Percentiles rank a stretch among this genome's conserved stretches.
Conservation (phyloP, 2,888 invertebrate species). For the Oligia strigilis region DNA sequence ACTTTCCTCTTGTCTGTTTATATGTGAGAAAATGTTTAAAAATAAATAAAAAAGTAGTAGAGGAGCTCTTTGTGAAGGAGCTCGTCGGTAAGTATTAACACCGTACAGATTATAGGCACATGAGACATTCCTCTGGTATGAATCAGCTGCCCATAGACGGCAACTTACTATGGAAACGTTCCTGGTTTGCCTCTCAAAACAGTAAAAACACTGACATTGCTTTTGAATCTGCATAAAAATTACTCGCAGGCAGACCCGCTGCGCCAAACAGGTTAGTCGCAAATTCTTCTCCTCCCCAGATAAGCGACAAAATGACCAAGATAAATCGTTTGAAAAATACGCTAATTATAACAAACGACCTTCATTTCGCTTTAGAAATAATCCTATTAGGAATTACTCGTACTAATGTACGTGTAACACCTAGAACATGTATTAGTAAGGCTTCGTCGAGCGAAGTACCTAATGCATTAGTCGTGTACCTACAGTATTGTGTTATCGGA, state of each 20-base stretch:
- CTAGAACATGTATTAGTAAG: constrained; percentile 57
- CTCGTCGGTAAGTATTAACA: neutral
- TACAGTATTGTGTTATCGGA: constrained; percentile 49
- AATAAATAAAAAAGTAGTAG: no score
- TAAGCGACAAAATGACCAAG: constrained; percentile 20
- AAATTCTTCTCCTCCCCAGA: neutral
- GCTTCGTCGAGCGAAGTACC: constrained; percentile 61
- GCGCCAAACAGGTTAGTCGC: neutral
- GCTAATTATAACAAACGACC: constrained; percentile 40
- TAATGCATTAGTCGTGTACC: constrained; percentile 71
- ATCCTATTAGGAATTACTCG: constrained; percentile 61
- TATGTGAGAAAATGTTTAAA: no score
- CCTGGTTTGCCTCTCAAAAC: neutral
- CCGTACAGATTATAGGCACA: neutral
- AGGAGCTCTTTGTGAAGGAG: neutral
- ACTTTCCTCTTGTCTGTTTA: no score
- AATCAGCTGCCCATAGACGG: neutral
- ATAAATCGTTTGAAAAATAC: constrained; percentile 38
- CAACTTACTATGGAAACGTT: neutral
- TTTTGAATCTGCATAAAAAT: neutral
- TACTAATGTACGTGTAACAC: constrained; percentile 34
- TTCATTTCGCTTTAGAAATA: constrained; percentile 50
- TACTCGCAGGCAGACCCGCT: neutral
- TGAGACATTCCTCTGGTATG: neutral
- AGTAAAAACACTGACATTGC: neutral